Percentiles rank a stretch among this genome's conserved stretches.
Conservation (phyloP, 2,797 vertebrate genomes). For the Acanthurus tractus region DNA sequence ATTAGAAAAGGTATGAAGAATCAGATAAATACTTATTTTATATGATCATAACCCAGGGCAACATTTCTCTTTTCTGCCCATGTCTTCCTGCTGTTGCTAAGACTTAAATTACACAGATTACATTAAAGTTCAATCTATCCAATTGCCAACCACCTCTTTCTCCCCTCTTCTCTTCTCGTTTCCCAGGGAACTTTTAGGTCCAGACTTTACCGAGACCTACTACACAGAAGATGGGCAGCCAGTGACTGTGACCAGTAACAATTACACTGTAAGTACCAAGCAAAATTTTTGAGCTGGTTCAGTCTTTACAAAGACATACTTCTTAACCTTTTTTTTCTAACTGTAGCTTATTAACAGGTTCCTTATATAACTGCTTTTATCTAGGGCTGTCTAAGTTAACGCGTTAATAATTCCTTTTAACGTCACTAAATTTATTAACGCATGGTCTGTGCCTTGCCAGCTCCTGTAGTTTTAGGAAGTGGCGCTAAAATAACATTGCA, state of each 20-base stretch:
- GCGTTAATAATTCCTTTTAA: too few relatives aligned
- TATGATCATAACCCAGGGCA: neutral
- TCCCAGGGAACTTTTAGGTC: slow-evolving; percentile 81
- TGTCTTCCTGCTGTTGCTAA: slow-evolving; percentile 1
- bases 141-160: neutral
- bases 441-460: too few relatives aligned
- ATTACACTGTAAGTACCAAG: slow-evolving; percentile 79
- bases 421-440: too few relatives aligned
- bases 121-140: slow-evolving; percentile 17
- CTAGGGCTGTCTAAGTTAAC: too few relatives aligned
- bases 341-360: too few relatives aligned
- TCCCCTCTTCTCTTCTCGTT: slow-evolving; percentile 21
- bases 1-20: neutral
- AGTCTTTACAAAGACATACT: neutral
- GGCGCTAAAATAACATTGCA: too few relatives aligned
- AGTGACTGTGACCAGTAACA: slow-evolving; percentile 75
- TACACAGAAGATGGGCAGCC: slow-evolving; percentile 79
- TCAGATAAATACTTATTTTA: neutral
- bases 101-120: slow-evolving; percentile 5
- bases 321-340: too few relatives aligned
- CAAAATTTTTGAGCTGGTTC: neutral
- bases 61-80: slow-evolving; percentile 1
- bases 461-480: too few relatives aligned
- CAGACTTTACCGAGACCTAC: slow-evolving; percentile 85
- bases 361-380: neutral